phyloP scores from a whole-genome alignment of 2,797 vertebrate genomes.

The Crocidura indochinensis region DNA sequence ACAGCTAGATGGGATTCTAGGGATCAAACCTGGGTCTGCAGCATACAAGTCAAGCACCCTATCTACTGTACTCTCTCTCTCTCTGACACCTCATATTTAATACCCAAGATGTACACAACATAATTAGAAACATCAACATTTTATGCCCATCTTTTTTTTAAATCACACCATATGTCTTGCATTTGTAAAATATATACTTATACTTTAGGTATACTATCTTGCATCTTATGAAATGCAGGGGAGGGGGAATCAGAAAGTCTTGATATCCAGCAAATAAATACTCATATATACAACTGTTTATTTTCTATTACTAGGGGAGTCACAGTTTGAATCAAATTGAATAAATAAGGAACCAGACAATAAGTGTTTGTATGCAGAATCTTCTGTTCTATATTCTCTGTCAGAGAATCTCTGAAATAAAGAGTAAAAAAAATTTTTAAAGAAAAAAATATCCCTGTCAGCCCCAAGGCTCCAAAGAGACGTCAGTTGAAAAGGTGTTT shows the following conservation, averaged over 20 bases:
- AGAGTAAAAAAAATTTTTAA: constrained; percentile 7
- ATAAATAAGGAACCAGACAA: background rate
- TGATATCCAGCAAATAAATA: background rate
- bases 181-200: too few species aligned
- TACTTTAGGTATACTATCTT: too few species aligned
- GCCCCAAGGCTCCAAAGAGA: constrained; percentile 68
- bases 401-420: constrained; percentile 47
- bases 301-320: background rate
- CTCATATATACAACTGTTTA: background rate
- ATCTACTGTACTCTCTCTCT: too few species aligned
- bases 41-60: too few species aligned
- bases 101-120: too few species aligned
- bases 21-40: too few species aligned
- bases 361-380: background rate
- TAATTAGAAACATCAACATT: constrained; percentile 8
- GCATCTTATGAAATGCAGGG: too few species aligned
- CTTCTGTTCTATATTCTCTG: constrained; percentile 11
- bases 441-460: constrained; percentile 15
- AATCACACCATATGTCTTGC: background rate
- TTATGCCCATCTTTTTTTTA: background rate
- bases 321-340: background rate
- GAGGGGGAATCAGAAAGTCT: background rate
- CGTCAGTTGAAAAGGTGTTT: constrained; percentile 80
- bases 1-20: too few species aligned
- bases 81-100: too few species aligned